These are phyloP conservation scores for Myotis vivesi DNA, from an alignment of 2,797 vertebrate species.

Conservation along the genomic window DNA sequence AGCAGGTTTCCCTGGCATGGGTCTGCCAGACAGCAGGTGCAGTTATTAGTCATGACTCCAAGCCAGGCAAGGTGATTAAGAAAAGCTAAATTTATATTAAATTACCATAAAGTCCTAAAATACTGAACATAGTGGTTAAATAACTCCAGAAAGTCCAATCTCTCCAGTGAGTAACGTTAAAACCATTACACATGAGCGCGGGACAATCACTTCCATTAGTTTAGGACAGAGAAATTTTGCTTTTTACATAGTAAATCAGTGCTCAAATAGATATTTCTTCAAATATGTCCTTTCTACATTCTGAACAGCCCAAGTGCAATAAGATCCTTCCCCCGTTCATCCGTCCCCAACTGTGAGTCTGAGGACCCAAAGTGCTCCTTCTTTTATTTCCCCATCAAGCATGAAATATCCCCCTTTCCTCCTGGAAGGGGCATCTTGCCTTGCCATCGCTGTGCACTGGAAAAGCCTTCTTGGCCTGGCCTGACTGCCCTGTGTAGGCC, in stretches of 20 bases:
- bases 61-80: slow-evolving; percentile 84
- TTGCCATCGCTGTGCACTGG: not conserved
- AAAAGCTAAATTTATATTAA: slow-evolving; percentile 91
- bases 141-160: slow-evolving; percentile 87
- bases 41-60: slow-evolving; percentile 81
- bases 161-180: slow-evolving; percentile 88
- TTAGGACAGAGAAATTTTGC: slow-evolving; percentile 89
- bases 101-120: slow-evolving; percentile 89
- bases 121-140: slow-evolving; percentile 90
- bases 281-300: slow-evolving; percentile 83
- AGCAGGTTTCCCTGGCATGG: not conserved
- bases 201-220: slow-evolving; percentile 86
- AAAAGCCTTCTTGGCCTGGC: not conserved
- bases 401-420: slow-evolving; percentile 48
- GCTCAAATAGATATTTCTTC: slow-evolving; percentile 85
- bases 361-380: slow-evolving; percentile 53
- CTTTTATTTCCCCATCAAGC: slow-evolving; percentile 27
- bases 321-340: slow-evolving; percentile 69
- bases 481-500: not conserved
- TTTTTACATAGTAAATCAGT: slow-evolving; percentile 91
- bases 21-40: slow-evolving; percentile 2
- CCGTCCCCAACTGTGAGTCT: slow-evolving; percentile 1
- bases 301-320: slow-evolving; percentile 81
- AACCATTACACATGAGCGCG: slow-evolving; percentile 85
- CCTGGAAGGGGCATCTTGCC: not conserved